Conservation (phyloP, 1,140 invertebrate genomes). For the Phymastichus coffea region DNA sequence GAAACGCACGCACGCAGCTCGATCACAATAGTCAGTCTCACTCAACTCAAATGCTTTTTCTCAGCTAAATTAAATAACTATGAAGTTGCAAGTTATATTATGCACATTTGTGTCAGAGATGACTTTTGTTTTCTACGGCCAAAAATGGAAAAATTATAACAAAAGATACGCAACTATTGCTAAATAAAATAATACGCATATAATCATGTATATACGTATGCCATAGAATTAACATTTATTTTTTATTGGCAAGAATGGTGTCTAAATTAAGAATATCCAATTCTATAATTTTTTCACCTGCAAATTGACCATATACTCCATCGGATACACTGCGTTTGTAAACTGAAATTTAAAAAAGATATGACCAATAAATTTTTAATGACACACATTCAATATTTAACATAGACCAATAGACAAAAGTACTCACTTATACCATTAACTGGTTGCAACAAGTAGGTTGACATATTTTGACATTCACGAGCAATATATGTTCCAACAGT, state of each 20-base stretch:
- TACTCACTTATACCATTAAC: constrained; percentile 44
- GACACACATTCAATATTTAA: neutral
- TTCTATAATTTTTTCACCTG: constrained; percentile 71
- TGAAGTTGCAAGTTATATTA: constrained; percentile 7
- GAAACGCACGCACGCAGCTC: constrained; percentile 31
- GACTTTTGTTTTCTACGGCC: constrained; percentile 10
- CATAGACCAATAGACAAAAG: constrained; percentile 11
- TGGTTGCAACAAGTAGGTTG: constrained; percentile 75
- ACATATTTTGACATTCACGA: constrained; percentile 68
- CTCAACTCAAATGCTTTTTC: neutral
- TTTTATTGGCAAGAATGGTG: constrained; percentile 50
- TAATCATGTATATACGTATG: constrained; percentile 7
- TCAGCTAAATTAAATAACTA: constrained; percentile 13
- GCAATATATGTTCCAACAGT: constrained; percentile 70
- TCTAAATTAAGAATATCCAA: constrained; percentile 71
- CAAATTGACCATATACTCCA: constrained; percentile 72
- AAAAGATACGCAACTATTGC: constrained; percentile 25
- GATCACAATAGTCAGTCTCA: constrained; percentile 24
- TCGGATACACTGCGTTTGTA: constrained; percentile 68
- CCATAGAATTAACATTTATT: constrained; percentile 25
- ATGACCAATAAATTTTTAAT: too few relatives aligned
- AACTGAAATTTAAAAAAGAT: constrained; percentile 61
- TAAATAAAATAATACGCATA: constrained; percentile 12
- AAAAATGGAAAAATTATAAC: constrained; percentile 27
- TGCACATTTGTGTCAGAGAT: constrained; percentile 8